Evolutionary conservation across 2,113 vertebrate genomes (phyloP), one percentile per base, ranked within the genome.

Genomic region (Engraulis encrasicolus): DNA sequence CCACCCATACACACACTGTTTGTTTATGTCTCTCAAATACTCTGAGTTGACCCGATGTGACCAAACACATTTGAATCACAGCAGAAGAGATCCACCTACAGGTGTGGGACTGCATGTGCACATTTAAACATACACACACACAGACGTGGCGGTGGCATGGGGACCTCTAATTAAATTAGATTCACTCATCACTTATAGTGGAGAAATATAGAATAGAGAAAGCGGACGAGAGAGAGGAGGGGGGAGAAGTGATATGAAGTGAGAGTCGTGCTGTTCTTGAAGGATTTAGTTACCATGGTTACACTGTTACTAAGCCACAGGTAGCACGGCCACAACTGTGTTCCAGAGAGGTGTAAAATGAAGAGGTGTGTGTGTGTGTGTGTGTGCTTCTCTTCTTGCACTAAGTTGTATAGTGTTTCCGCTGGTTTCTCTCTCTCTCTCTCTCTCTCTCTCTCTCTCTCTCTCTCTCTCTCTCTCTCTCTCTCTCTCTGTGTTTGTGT

Each of bases 201-300:
- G 14, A 50, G 79, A 58, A 7, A n/a, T 19, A 58, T 19, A 58
- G 52, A 54, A 19, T 19, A 54, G 50, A 54, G 19, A 54, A 19
- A 19, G 19, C 18, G 4, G 52, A 19, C 14, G 18, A 20, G 20
- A 3, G 18, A 58, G 52, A 58, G 52, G 20, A 58, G 52, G 52
- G 19, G 52, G 19, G 18, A 58, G 52, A 27, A 66, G 58, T 14
- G 58, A 27, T 6, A 11, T 7, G 27, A 23, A 66, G 6, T 27
- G n/a, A 61, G 9, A 66, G 23, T 27, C 58, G 31, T 61, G 50
- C 89, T 85, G 89, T 88, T 80, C 85, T 85, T 89, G 80, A 86
- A 88, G 84, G 81, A 40, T 83, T 86, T 86, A 49, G 86, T 92
- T 90, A 86, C 90, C 80, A 87, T 92, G 89, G 90, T 12, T n/a